Evolutionary conservation across 2,113 vertebrate genomes (phyloP), one percentile per base, ranked within the genome.

Genomic region (Oryzias celebensis): DNA sequence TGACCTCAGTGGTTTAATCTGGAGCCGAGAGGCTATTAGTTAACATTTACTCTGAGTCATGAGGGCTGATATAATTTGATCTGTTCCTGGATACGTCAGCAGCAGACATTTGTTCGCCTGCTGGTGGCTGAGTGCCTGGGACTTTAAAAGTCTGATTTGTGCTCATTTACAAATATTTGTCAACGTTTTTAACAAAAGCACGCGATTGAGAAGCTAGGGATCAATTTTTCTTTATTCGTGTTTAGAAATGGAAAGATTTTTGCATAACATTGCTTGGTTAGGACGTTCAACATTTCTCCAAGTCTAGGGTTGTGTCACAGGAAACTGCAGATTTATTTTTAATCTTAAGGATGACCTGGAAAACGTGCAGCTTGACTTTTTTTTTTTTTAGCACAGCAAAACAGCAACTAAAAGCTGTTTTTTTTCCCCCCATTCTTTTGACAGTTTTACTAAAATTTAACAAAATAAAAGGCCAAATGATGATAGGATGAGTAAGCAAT

Each of bases 41-140:
- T 65, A 28, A 2, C 24, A 22, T 53, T 61, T n/a, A 26, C 26
- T 50, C 42, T 4, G 57, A 65, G 50, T 70, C 66, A 62, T 4
- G 6, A 47, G 28, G 44, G 26, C 44, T 14, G 18, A 53, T 64
- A 20, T 6, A 26, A 20, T 51, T 60, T 53, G 16, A 52, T 59
- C 18, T 1, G 45, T 50, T 50, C 43, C 62, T 56, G 18, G 23
- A 65, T 50, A 7, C 16, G 58, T 18, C 17, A 10, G 26, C 12
- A 8, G 8, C n/a, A 1, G 17, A 48, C 18, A 48, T 46, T 17
- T n/a, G 16, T 5, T 12, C 2, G 17, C 45, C n/a, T 23, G 23
- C 5, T 18, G 49, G 44, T 18, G 18, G 7, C 17, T 12, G 18
- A n/a, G 16, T n/a, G n/a, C 16, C 17, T 2, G 7, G 2, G 2